Evolutionary conservation across 1,140 invertebrate species (phyloP), one percentile per base, ranked within the genome.

Genomic region (Philotrypesis tridentata): DNA sequence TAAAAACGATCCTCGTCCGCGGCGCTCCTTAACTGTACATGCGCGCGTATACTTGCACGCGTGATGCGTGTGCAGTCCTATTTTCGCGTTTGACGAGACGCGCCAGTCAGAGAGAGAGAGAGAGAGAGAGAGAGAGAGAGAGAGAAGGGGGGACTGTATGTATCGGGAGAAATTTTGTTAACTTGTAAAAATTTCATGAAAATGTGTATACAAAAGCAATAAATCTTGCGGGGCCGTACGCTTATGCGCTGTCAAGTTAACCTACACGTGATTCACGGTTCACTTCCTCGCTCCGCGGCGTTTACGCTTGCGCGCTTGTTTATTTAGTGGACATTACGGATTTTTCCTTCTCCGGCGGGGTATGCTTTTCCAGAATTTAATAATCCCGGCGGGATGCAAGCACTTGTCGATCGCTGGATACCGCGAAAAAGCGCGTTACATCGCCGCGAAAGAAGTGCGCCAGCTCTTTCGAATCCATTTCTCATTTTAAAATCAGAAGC

Each of bases 121-220:
- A 37, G 33, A 37, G 33, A 37, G 33, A 37, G 33, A 37, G 33
- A 37, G 33, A 37, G 33, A 37, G 33, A 37, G 33, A 37, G 33
- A 37, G 33, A 37, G 3, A 37, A 9, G 4, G 33, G 9, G 33
- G 9, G 33, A 37, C 33, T 37, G 4, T 37, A 65, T 8, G 25
- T 76, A 67, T 11, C 33, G 33, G 78, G 78, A 79, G 68, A 79
- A 79, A 55, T 79, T 79, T 79, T n/a, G 31, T 37, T 72, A 72
- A 72, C 68, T 63, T 29, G 27, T 60, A 60, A 78, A 78, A 68
- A 68, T 78, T 55, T 78, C 33, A 25, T 63, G 68, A 79, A 79
- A 79, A 40, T 72, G 23, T 11, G 12, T 61, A 63, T 79, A 71
- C 55, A 61, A 79, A 79, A 72, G 78, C 40, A 61, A 79, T 79